These are phyloP conservation scores for roundworm (Caenorhabditis elegans) DNA, from an alignment of 1,140 invertebrate species.

Conservation along the genomic window DNA sequence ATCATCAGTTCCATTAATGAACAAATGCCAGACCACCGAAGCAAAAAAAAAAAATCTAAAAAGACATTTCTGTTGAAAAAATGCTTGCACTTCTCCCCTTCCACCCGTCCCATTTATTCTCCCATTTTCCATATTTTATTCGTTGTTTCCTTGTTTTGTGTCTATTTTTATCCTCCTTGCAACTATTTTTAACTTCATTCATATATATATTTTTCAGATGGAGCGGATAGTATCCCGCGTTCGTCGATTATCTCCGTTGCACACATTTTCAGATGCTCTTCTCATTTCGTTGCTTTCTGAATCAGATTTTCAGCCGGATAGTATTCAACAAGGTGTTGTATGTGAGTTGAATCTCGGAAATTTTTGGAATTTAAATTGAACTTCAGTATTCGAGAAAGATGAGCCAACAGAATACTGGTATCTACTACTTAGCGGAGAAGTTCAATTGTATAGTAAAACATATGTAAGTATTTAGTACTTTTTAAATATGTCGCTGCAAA, in stretches of 20 bases:
- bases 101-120: too few species aligned
- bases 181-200: background rate
- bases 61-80: too few species aligned
- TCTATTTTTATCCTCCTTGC: background rate
- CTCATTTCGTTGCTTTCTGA: constrained; percentile 11
- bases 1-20: too few species aligned
- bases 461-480: background rate
- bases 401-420: constrained; percentile 58
- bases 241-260: constrained; percentile 31
- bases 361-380: background rate
- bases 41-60: too few species aligned
- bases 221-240: constrained; percentile 29
- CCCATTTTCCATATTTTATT: too few species aligned
- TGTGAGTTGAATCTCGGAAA: constrained; percentile 7
- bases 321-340: constrained; percentile 37
- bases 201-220: background rate
- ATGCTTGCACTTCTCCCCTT: too few species aligned
- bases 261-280: constrained; percentile 27
- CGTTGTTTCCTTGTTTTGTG: background rate
- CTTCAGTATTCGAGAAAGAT: constrained; percentile 60
- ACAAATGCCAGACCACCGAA: too few species aligned
- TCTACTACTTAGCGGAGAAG: constrained; percentile 61
- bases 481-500: too few species aligned
- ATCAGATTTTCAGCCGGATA: constrained; percentile 32
- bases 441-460: constrained; percentile 48